These are phyloP conservation scores for Anguilla anguilla DNA, from an alignment of 2,797 vertebrate species.

Conservation along the genomic window DNA sequence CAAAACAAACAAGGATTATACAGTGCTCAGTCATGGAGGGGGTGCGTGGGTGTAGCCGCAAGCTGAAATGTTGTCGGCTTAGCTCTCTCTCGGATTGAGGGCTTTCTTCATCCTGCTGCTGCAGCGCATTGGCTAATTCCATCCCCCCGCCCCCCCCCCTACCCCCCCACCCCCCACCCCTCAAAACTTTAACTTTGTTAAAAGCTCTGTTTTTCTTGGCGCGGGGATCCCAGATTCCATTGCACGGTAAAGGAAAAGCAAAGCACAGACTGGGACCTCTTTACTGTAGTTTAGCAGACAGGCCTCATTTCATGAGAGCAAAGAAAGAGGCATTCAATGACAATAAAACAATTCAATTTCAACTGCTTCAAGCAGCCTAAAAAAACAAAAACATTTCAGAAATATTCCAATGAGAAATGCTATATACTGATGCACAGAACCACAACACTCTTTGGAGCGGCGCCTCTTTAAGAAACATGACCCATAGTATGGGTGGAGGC, in stretches of 20 bases:
- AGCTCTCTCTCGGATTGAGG: neutral
- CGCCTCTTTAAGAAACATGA: neutral
- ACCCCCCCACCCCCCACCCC: neutral
- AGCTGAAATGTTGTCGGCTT: neutral
- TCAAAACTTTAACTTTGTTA: neutral
- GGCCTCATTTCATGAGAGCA: neutral
- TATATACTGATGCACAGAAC: neutral
- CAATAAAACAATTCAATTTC: neutral
- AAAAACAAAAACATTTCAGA: neutral
- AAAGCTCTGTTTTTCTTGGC: slow-evolving; percentile 8
- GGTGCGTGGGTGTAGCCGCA: neutral
- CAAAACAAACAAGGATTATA: slow-evolving; percentile 35
- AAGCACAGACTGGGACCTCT: neutral
- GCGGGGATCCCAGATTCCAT: neutral
- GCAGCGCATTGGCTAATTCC: neutral
- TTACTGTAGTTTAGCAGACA: neutral
- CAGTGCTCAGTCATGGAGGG: slow-evolving; percentile 17
- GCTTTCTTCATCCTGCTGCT: neutral
- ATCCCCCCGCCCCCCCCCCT: neutral
- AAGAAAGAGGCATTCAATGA: neutral
- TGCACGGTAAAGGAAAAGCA: neutral
- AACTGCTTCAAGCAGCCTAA: neutral
- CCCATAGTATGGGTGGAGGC: neutral
- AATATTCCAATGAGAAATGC: neutral
- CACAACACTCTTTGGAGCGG: neutral